A percentile compares a stretch with the other conserved stretches of the same genome.
Evolutionary conservation across 1,140 invertebrate genomes (phyloP).

Genomic region (Solenopsis fugax): DNA sequence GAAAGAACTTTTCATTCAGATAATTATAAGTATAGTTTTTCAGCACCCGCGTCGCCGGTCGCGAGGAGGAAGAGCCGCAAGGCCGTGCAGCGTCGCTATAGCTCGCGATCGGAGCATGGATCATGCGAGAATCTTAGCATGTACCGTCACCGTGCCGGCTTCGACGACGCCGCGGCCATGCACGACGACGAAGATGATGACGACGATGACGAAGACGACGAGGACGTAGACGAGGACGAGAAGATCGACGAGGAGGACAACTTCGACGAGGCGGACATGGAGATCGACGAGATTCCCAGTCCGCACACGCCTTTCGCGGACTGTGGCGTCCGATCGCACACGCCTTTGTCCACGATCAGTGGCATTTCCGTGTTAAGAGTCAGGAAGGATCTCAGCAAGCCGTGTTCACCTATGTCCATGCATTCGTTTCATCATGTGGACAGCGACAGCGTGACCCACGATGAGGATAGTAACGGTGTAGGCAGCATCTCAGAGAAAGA

Average conservation of each 20-base stretch:
- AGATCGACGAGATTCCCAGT: slow-evolving; percentile 80
- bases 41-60: slow-evolving; percentile 81
- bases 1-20: slow-evolving; percentile 67
- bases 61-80: slow-evolving; percentile 70
- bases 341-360: slow-evolving; percentile 78
- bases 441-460: slow-evolving; percentile 65
- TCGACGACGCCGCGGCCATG: slow-evolving; percentile 76
- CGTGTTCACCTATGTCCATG: slow-evolving; percentile 79
- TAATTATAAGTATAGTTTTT: slow-evolving; percentile 81
- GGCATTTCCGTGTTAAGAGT: slow-evolving; percentile 80
- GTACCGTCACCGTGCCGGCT: slow-evolving; percentile 76
- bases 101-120: slow-evolving; percentile 79
- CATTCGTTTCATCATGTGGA: slow-evolving; percentile 80
- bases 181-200: slow-evolving; percentile 82
- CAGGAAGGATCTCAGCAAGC: slow-evolving; percentile 76
- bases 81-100: slow-evolving; percentile 54
- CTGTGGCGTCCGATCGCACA: slow-evolving; percentile 76
- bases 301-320: slow-evolving; percentile 79
- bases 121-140: slow-evolving; percentile 81
- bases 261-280: slow-evolving; percentile 86
- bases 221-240: slow-evolving; percentile 75
- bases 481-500: slow-evolving; percentile 81
- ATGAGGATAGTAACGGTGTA: slow-evolving; percentile 73
- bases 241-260: slow-evolving; percentile 81
- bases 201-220: slow-evolving; percentile 77